Base-by-base conservation (phyloP, 2,113 vertebrate genomes). In the Galemys pyrenaicus region DNA sequence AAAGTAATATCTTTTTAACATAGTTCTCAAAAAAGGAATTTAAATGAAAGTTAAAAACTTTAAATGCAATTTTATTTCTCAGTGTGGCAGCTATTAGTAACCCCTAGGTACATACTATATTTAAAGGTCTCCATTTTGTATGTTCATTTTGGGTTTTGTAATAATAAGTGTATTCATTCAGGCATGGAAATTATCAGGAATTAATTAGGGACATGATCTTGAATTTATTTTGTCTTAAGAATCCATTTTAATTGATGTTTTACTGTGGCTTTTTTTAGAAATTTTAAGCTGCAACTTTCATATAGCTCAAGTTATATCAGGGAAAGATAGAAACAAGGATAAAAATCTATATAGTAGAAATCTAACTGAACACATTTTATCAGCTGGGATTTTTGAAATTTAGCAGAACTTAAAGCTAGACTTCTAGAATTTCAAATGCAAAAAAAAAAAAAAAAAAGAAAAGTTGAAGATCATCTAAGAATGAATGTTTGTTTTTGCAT, bases 121-220 rank as follows among this genome's bases (percentile, higher is more conserved):
- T 97, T 96, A 96, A 97, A 96, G n/a, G 65, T 96, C 75, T 95
- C 46, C 90, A 22, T 94, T 97, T 49, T 94, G 10, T 92, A 71
- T 81, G 41, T 96, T 97, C 88, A 78, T 95, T 75, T 44, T 74
- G 67, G 16, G 58, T 94, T 97, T 96, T 96, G 77, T 95, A 94
- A 93, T 97, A 97, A 87, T 96, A 97, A 97, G 62, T 96, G 30
- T 56, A 92, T 91, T 96, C 75, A 97, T 86, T 97, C 82, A 93
- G 83, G 58, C 89, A 93, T 97, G 74, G 96, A 97, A 96, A 96
- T 75, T 49, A 92, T 83, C 87, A 83, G 19, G 17, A 92, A 95
- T 96, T 97, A 70, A 81, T 97, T 97, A 92, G 16, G 71, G 78
- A 44, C 84, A 44, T 79, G 16, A 26, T 94, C 91, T 91, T 98